Conservation (phyloP, 2,888 invertebrate species). For the Geotrupes spiniger region DNA sequence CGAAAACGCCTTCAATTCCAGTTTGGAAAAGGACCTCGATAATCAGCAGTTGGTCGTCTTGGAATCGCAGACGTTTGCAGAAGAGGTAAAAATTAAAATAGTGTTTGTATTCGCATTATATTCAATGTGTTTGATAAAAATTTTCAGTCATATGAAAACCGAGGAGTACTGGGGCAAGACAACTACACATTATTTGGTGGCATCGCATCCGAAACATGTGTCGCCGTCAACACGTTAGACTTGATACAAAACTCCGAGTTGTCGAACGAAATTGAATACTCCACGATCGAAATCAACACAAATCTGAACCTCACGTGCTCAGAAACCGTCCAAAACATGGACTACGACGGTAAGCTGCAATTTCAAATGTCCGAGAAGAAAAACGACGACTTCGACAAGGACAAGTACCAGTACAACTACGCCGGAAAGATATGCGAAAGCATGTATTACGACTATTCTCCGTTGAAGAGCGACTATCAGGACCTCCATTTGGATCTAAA, state of each 20-base stretch:
- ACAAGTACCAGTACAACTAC: conserved; percentile 35
- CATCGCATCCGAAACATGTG: conserved; percentile 3
- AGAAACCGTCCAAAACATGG: conserved; percentile 32
- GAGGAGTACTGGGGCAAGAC: background rate
- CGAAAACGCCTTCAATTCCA: conserved; percentile 26
- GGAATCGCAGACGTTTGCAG: conserved; percentile 16
- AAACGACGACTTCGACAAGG: conserved; percentile 37
- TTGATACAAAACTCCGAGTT: conserved; percentile 31
- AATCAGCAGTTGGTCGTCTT: conserved; percentile 21
- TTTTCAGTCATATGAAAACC: background rate
- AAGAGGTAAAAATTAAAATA: no score
- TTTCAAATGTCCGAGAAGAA: conserved; percentile 40
- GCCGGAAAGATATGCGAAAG: conserved; percentile 45
- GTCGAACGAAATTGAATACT: conserved; percentile 44
- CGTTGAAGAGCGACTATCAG: conserved; percentile 44
- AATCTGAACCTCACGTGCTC: conserved; percentile 36
- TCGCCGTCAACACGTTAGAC: conserved; percentile 10
- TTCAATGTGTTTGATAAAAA: no score
- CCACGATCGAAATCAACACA: conserved; percentile 41
- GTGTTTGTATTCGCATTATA: no score
- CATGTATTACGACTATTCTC: conserved; percentile 47
- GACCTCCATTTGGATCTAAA: conserved; percentile 46
- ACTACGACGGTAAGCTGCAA: conserved; percentile 38
- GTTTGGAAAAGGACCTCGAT: conserved; percentile 21
- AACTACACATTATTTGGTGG: conserved; percentile 13